phyloP scores from a whole-genome alignment of 2,888 invertebrate genomes.

The Limenitis camilla region DNA sequence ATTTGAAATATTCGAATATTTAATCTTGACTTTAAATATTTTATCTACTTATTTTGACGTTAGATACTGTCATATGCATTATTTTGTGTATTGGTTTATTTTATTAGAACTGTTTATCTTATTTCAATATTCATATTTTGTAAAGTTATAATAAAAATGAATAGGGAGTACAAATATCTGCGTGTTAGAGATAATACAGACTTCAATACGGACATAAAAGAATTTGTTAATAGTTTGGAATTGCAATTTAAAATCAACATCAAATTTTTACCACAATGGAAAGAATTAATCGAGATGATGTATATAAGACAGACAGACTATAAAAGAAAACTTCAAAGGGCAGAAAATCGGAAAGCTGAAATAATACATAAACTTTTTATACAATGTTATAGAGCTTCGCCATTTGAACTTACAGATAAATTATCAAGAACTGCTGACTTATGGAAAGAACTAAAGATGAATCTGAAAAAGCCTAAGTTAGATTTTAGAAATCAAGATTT shows the following conservation, averaged over 20 bases:
- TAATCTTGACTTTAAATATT: no score
- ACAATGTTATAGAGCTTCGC: conserved; percentile 43
- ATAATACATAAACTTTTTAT: conserved; percentile 51
- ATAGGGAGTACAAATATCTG: conserved; percentile 40
- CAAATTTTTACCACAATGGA: conserved; percentile 46
- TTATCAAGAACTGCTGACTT: conserved; percentile 45
- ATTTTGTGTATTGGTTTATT: neutral
- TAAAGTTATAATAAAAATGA: conserved; percentile 21
- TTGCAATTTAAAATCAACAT: conserved; percentile 44
- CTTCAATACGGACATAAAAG: conserved; percentile 38
- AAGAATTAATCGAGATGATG: conserved; percentile 41
- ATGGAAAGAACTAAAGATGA: conserved; percentile 37
- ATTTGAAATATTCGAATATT: no score
- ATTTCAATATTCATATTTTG: neutral
- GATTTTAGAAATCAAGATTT: conserved; percentile 7
- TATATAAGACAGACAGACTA: conserved; percentile 36
- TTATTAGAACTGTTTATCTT: neutral
- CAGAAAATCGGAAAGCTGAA: conserved; percentile 37
- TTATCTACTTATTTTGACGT: no score
- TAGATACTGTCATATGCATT: no score
- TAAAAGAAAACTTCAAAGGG: conserved; percentile 40
- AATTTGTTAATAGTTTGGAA: conserved; percentile 45
- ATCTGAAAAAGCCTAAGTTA: conserved; percentile 19
- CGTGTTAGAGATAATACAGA: conserved; percentile 40
- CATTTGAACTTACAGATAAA: conserved; percentile 47